Base-by-base conservation (phyloP, 1,140 invertebrate species). In the Drosophila gunungcola region DNA sequence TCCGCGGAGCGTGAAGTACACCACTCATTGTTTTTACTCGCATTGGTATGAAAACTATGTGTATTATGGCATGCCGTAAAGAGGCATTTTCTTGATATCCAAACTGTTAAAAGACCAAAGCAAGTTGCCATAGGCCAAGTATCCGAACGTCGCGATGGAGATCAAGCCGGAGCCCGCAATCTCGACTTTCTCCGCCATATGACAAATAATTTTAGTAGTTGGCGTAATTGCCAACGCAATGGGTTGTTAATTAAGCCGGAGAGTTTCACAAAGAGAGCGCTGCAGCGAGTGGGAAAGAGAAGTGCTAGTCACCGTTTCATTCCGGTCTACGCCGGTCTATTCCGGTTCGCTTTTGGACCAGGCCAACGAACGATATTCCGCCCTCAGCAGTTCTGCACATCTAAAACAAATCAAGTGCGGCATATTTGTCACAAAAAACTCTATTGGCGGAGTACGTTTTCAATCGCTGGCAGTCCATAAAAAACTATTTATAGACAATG, bases 181-280 rank as follows among this genome's bases (percentile, higher is more conserved):
- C 60, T 29, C 45, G 74, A 88, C 82, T 86, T 86, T 86, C 82
- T 86, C 78, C 57, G 83, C 53, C 74, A 75, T 86, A 86, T 82
- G 83, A 86, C 74, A 79, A 88, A 86, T 80, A 88, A 75, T 82
- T 85, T 85, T 51, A 80, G 64, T 80, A 82, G 64, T 85, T 82
- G 83, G 51, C 79, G 83, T 86, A 86, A 88, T 86, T 86, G 82
- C 82, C 74, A 67, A 73, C 75, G 83, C 83, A 88, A 86, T 85
- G 78, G 56, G 69, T 81, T 82, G 83, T 81, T 86, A 88, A 86
- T 86, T 86, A 88, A 88, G 80, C 62, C 68, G 76, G 61, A 72
- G 75, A 77, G 72, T 74, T 65, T 46, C 55, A 56, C 61, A 63
- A 63, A 38, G 49, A 52, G 48, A 51, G 34, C 41, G 38, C 34